A percentile compares a stretch with the other conserved stretches of the same genome.
Evolutionary conservation across 2,113 vertebrate species (phyloP).

Genomic region (Daphoenositta chrysoptera): DNA sequence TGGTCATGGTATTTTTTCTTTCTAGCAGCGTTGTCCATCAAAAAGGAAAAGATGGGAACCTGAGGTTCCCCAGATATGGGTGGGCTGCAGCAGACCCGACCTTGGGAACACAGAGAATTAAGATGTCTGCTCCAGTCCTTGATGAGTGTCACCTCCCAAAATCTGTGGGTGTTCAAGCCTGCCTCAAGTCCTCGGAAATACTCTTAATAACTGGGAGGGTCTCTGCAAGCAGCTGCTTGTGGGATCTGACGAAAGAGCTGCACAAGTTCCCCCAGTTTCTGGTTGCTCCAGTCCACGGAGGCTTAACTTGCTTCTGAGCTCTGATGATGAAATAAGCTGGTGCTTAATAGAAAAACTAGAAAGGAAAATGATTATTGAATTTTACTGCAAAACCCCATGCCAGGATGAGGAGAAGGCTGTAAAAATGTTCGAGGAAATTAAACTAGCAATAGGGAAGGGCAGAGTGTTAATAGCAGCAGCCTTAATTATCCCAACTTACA

Average conservation of each 20-base stretch:
- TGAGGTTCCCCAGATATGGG: background rate
- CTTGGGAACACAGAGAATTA: background rate
- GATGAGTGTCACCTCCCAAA: background rate
- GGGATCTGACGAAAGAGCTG: background rate
- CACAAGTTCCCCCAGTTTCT: background rate
- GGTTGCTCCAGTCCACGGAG: accelerated
- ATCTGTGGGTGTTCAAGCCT: background rate
- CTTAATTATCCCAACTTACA: slow-evolving; percentile 66
- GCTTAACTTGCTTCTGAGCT: background rate
- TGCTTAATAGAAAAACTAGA: slow-evolving; percentile 36
- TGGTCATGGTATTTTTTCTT: background rate
- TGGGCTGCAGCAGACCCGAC: background rate
- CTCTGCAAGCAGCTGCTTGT: background rate
- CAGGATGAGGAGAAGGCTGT: slow-evolving; percentile 26
- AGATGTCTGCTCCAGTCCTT: background rate
- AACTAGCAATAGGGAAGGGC: slow-evolving; percentile 48
- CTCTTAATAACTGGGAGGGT: background rate
- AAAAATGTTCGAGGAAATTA: slow-evolving; percentile 63
- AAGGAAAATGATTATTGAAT: slow-evolving; percentile 57
- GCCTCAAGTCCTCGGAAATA: background rate
- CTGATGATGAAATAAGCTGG: background rate
- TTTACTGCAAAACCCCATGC: slow-evolving; percentile 51
- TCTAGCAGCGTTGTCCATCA: background rate
- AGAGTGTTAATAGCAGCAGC: slow-evolving; percentile 52
- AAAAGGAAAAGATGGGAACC: background rate